Evolutionary conservation across 2,888 invertebrate species (phyloP), one percentile per base, ranked within the genome.

Genomic region (Carabus problematicus): DNA sequence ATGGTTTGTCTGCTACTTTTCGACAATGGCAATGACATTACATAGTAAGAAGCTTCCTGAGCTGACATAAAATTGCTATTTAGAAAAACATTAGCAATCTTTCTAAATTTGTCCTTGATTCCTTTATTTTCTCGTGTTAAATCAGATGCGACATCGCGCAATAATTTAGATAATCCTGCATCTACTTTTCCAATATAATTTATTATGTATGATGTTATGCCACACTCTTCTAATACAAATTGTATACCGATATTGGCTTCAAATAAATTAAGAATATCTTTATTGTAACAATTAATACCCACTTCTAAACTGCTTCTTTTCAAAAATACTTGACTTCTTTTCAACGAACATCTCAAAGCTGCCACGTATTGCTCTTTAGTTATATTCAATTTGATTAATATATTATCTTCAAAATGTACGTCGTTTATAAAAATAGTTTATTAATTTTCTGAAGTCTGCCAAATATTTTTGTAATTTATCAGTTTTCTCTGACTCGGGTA

Each of bases 161-260:
- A 29, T 45, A 77, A 61, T 70, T 76, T 70, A 16, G 75, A 74
- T 9, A 76, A 59, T 8, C 75, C 76, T 41, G 72, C 70, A 45
- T 75, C 72, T 0, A 74, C 70, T 72, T 77, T 76, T 41, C 71
- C 74, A 2, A 76, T 69, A 59, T 76, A 76, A 56, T 76, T 73
- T 9, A 68, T 74, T 1, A 75, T 71, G 55, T 76, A 76, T n/a
- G 71, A 59, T 7, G 74, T 73, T 41, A 73, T 71, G 8, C 71
- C 72, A 64, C 75, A 75, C 47, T 72, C 72, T 40, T 74, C 72
- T 6, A 74, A 18, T 42, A 75, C 66, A 39, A 70, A 72, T 61
- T 74, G 75, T 16, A 73, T 39, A 67, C 74, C 74, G 1, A 73
- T 73, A 69, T 75, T 74, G 0, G 73, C 47, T 68, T 74, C 74